Evolutionary conservation across 2,797 vertebrate genomes (phyloP).

Genomic region (Neosilurus mollespiculum): DNA sequence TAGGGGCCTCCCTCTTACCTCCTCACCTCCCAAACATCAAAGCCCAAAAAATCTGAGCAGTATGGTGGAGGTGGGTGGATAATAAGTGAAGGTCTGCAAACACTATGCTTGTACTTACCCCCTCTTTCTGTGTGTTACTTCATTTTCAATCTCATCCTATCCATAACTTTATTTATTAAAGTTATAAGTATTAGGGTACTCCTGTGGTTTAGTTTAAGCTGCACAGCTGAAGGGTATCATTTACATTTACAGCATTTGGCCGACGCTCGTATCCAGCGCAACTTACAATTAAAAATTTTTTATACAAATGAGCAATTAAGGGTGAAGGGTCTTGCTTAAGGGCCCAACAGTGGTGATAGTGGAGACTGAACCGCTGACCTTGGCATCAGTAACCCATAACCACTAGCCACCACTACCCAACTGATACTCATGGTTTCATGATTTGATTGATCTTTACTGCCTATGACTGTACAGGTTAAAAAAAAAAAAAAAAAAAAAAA

Average conservation of each 20-base stretch:
- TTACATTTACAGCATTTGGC: too few relatives aligned
- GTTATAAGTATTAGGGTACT: neutral
- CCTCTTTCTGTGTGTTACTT: neutral
- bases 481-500: too few relatives aligned
- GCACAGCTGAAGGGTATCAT: neutral
- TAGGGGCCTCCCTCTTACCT: slow-evolving; percentile 61
- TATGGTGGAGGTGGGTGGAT: slow-evolving; percentile 34
- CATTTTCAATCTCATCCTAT: neutral
- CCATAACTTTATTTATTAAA: neutral
- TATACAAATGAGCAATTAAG: too few relatives aligned
- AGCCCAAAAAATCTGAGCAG: slow-evolving; percentile 57
- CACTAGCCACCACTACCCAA: too few relatives aligned
- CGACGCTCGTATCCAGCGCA: too few relatives aligned
- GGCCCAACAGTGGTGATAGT: too few relatives aligned
- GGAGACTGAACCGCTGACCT: too few relatives aligned
- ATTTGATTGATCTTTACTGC: neutral
- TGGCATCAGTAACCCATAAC: too few relatives aligned
- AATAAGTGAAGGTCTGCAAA: slow-evolving; percentile 25
- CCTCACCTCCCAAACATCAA: slow-evolving; percentile 65
- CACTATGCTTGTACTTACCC: neutral
- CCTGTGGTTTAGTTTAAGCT: neutral
- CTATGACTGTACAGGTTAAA: neutral
- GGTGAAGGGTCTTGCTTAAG: too few relatives aligned
- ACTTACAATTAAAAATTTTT: too few relatives aligned
- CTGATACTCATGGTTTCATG: too few relatives aligned